Percentiles rank a stretch among this genome's conserved stretches.
Evolutionary conservation across 1,140 invertebrate genomes (phyloP).

Genomic region (Odontomachus brunneus): DNA sequence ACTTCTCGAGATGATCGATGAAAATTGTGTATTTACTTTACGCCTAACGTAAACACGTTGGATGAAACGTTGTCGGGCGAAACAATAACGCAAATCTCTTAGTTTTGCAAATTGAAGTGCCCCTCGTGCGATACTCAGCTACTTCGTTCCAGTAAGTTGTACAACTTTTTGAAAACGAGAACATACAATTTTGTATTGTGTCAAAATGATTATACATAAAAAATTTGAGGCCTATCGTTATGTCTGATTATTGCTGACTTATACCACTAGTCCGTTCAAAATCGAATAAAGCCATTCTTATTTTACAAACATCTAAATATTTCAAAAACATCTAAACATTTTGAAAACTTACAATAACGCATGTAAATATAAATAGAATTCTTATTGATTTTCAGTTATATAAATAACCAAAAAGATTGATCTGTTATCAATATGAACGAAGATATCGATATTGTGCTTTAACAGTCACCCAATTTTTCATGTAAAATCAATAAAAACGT

Average conservation of each 20-base stretch:
- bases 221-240: too few relatives aligned
- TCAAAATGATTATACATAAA: neutral
- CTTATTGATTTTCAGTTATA: neutral
- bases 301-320: neutral
- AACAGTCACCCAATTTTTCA: neutral
- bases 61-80: too few relatives aligned
- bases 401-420: neutral
- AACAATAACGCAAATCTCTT: too few relatives aligned
- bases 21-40: neutral
- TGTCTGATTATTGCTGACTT: conserved; percentile 13
- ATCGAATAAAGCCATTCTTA: neutral
- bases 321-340: too few relatives aligned
- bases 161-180: neutral
- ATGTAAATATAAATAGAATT: neutral
- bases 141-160: too few relatives aligned
- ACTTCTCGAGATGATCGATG: neutral
- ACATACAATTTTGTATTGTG: neutral
- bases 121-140: too few relatives aligned
- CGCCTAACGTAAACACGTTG: too few relatives aligned
- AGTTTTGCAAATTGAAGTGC: too few relatives aligned
- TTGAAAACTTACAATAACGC: too few relatives aligned
- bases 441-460: neutral
- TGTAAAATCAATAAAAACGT: neutral
- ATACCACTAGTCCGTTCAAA: neutral
- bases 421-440: neutral